Evolutionary conservation across 2,797 vertebrate species (phyloP), one percentile per base, ranked within the genome.

Genomic region (Streptopelia turtur): DNA sequence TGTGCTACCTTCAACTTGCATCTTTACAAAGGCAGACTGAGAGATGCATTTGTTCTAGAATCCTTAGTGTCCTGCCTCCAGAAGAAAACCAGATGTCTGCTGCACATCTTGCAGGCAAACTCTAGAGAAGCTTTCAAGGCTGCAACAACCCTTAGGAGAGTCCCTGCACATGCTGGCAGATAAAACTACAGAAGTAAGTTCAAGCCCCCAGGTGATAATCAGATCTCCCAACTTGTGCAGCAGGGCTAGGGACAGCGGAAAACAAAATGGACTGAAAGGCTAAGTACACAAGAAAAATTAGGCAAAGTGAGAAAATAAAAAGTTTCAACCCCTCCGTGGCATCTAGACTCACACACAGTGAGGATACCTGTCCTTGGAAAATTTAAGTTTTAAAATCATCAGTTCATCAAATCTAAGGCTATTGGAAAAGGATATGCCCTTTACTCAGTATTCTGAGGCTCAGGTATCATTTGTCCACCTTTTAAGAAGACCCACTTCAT

Each of bases 301-400:
- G 14, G 27, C 11, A 1, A 52, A 50, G 28, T 6, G 39, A 53
- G 30, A 16, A 39, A 89, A 61, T 3, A 55, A 1, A 57, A 82
- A 14, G 14, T 47, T 63, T 55, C 21, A 35, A 9, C 6, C 57
- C 49, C 22, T 68, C 35, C 22, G 4, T 3, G 11, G 39, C 57
- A 83, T 31, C 30, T 23, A 69, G 11, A 37, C 23, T 6, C 6
- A 16, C 2, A 61, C 0, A 0, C 31, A 52, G 8, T 8, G 5
- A 45, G 43, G 12, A 74, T 14, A 49, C 7, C 24, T 6, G 12
- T 47, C n/a, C 27, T 55, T 45, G 22, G 7, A 45, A 78, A 53
- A n/a, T 6, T 5, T 1, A 66, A 52, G 16, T 47, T 78, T 3
- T 25, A 31, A 16, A 47, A 10, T 9, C 10, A 14, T 20, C 23